Percentiles rank a stretch among this genome's conserved stretches.
phyloP scores from a whole-genome alignment of 2,888 invertebrate genomes.

The Eilema caniola region DNA sequence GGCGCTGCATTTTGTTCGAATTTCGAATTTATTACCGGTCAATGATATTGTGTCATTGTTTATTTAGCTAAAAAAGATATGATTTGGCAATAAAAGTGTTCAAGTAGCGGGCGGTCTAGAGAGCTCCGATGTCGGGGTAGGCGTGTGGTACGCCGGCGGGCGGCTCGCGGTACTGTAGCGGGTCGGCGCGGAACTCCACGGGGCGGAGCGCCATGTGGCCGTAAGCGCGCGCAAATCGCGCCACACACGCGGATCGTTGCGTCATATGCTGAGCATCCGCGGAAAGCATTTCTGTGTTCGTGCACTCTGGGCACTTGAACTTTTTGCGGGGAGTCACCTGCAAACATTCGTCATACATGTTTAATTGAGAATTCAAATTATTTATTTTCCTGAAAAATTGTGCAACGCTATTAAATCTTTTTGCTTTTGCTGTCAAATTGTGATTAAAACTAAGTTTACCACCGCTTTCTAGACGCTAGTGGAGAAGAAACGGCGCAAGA shows the following conservation, averaged over 20 bases:
- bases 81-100: conserved; percentile 1
- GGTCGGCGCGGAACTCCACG: conserved; percentile 98
- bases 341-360: conserved; percentile 31
- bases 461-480: too few relatives aligned
- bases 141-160: conserved; percentile 95
- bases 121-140: conserved; percentile 94
- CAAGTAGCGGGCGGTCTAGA: conserved; percentile 80
- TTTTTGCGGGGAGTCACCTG: conserved; percentile 98
- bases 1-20: too few relatives aligned
- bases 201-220: conserved; percentile 95
- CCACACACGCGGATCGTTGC: conserved; percentile 96
- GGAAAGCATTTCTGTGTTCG: conserved; percentile 97
- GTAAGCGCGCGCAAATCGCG: conserved; percentile 92
- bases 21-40: too few relatives aligned
- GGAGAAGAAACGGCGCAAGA: too few relatives aligned
- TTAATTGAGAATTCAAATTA: too few relatives aligned
- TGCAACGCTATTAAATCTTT: too few relatives aligned
- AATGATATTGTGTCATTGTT: too few relatives aligned
- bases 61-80: background rate
- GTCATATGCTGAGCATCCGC: conserved; percentile 97
- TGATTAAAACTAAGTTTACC: too few relatives aligned
- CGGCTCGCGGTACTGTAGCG: conserved; percentile 95
- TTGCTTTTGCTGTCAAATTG: too few relatives aligned
- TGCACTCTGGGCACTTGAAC: conserved; percentile 98
- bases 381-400: too few relatives aligned